These are phyloP conservation scores for Hyposoter didymator DNA, from an alignment of 2,888 invertebrate species.

Conservation along the genomic window DNA sequence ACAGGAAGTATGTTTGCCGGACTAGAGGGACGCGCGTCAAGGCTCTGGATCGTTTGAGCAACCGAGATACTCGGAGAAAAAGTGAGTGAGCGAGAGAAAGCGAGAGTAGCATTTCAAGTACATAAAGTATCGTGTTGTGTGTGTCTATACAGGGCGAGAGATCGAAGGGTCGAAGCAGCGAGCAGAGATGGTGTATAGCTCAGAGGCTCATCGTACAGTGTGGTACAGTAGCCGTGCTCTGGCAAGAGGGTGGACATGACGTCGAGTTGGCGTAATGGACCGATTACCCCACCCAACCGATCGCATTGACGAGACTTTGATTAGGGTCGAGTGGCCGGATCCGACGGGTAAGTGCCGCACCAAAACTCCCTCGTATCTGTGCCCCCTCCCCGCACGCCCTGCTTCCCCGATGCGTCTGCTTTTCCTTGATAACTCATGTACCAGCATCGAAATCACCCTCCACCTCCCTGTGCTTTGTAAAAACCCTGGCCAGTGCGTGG, in stretches of 20 bases:
- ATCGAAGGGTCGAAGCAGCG: constrained; percentile 44
- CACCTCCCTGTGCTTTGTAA: constrained; percentile 20
- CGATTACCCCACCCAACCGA: constrained; percentile 83
- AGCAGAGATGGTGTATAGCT: constrained; percentile 21
- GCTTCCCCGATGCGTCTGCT: constrained; percentile 12
- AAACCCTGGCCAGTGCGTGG: constrained; percentile 13
- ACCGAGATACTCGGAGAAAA: constrained; percentile 16
- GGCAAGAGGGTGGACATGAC: constrained; percentile 79
- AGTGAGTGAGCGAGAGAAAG: constrained; percentile 14
- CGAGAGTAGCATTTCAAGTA: constrained; percentile 34
- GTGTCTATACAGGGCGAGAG: constrained; percentile 18
- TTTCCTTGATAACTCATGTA: constrained; percentile 55
- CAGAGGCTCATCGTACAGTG: background rate
- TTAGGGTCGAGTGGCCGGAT: constrained; percentile 84
- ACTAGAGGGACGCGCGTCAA: constrained; percentile 52
- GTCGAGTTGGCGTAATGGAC: constrained; percentile 82
- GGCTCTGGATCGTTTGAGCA: constrained; percentile 53
- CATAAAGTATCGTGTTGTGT: constrained; percentile 21
- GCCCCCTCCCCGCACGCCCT: background rate
- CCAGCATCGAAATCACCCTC: constrained; percentile 59
- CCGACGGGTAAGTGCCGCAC: constrained; percentile 80
- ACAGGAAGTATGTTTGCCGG: constrained; percentile 64
- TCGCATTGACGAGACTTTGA: constrained; percentile 84
- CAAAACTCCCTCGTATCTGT: constrained; percentile 20
- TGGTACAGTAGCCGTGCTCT: constrained; percentile 16